phyloP scores from a whole-genome alignment of 1,140 invertebrate genomes.

The Habropoda laboriosa region DNA sequence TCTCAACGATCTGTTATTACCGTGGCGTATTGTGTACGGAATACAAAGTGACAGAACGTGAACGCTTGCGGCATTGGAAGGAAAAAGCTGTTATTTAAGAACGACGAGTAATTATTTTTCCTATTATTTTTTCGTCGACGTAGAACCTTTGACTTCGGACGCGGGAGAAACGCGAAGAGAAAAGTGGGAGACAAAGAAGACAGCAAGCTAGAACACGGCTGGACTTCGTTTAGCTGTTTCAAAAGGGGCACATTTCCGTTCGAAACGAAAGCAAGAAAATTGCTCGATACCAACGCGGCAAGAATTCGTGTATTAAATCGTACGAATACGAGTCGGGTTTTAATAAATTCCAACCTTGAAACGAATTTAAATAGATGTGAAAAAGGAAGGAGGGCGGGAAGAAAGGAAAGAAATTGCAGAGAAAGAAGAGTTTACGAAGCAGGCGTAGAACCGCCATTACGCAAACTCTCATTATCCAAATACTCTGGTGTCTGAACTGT shows the following conservation, averaged over 20 bases:
- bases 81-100: constrained; percentile 11
- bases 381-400: background rate
- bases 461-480: constrained; percentile 26
- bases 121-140: background rate
- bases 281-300: background rate
- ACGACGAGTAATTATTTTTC: background rate
- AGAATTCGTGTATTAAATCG: constrained; percentile 2
- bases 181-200: no score
- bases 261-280: background rate
- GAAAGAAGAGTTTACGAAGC: background rate
- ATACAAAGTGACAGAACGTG: constrained; percentile 32
- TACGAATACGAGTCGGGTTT: constrained; percentile 3
- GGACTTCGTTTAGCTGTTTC: background rate
- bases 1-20: constrained; percentile 57
- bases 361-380: background rate
- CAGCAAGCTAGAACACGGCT: no score
- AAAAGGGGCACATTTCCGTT: background rate
- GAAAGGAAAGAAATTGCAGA: background rate
- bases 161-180: background rate
- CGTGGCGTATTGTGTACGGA: constrained; percentile 7
- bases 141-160: background rate
- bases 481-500: constrained; percentile 1
- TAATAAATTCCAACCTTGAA: background rate
- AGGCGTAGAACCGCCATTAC: background rate
- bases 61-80: background rate